Percentiles rank a stretch among this genome's conserved stretches.
phyloP scores from a whole-genome alignment of 1,140 invertebrate genomes.

The Macrotrachela quadricornifera region DNA sequence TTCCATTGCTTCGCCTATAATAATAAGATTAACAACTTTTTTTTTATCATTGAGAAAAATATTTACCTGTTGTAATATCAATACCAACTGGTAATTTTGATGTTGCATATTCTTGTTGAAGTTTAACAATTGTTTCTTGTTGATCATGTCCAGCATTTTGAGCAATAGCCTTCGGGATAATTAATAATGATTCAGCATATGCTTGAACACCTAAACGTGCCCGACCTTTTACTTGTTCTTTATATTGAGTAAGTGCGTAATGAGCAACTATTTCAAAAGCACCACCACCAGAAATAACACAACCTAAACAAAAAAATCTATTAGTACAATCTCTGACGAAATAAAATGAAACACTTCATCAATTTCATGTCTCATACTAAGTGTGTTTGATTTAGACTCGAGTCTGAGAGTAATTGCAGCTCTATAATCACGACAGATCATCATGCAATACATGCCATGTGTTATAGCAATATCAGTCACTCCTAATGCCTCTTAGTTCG shows the following conservation, averaged over 20 bases:
- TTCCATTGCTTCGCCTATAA: slow-evolving; percentile 56
- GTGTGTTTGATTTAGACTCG: too few relatives aligned
- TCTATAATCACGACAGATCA: too few relatives aligned
- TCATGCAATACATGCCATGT: too few relatives aligned
- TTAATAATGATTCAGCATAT: slow-evolving; percentile 78
- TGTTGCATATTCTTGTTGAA: slow-evolving; percentile 53
- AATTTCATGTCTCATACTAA: too few relatives aligned
- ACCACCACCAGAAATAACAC: slow-evolving; percentile 73
- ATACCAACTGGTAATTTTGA: slow-evolving; percentile 54
- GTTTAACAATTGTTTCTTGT: slow-evolving; percentile 79
- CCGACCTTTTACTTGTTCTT: slow-evolving; percentile 70
- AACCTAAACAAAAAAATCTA: too few relatives aligned
- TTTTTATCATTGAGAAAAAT: too few relatives aligned
- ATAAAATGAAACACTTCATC: too few relatives aligned
- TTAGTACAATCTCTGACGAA: too few relatives aligned
- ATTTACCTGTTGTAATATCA: slow-evolving; percentile 64
- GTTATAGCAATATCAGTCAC: too few relatives aligned
- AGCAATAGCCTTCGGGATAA: slow-evolving; percentile 83
- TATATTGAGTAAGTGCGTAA: slow-evolving; percentile 54
- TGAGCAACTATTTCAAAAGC: slow-evolving; percentile 82
- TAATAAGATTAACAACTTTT: too few relatives aligned
- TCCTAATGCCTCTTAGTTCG: too few relatives aligned
- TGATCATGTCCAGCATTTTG: slow-evolving; percentile 82
- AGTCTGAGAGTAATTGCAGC: too few relatives aligned
- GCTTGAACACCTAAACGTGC: slow-evolving; percentile 70